Base-by-base conservation (phyloP, 2,113 vertebrate genomes). In the Gallinago media region DNA sequence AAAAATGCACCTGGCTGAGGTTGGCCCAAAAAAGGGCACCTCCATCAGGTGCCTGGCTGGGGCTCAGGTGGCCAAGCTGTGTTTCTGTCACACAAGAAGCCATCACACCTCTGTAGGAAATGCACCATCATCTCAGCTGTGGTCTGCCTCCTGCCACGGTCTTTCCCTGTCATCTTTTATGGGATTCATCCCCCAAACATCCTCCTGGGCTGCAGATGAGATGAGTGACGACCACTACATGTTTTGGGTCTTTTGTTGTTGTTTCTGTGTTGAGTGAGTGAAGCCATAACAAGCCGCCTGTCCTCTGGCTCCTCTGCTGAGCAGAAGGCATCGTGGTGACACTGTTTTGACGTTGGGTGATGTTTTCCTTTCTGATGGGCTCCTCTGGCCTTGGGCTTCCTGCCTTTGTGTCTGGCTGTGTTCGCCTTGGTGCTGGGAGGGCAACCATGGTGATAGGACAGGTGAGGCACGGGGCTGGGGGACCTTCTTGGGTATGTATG, bases 211-310 rank as follows among this genome's bases (percentile, higher is more conserved):
- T 70, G 62, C 21, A 7, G 58, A 44, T 54, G 26, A 50, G 1
- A 54, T 40, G 32, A 3, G 5, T 12, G 72, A 8, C 1, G 0
- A 6, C 11, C 4, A 1, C 16, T 4, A 49, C 25, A 8, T 7
- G 17, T 27, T 29, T 22, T 8, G 9, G 17, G 31, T 50, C 27
- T 32, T 23, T 15, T 32, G 75, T 36, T n/a, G 63, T 10, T 61
- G 26, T 20, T 50, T 16, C 15, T 11, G 23, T 17, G n/a, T 19
- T 6, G 34, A 52, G 22, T 4, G 20, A 23, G 26, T 5, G 27
- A 8, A 61, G 61, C 3, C 2, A 17, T 17, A 23, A 10, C 5
- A 3, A 40, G 72, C 46, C 1, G 9, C 22, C 17, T 2, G 13
- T 11, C 31, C 29, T 19, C 55, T 26, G 68, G 62, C 62, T 38